Base-by-base conservation (phyloP, 2,113 vertebrate genomes). In the Pterophyllum scalare region DNA sequence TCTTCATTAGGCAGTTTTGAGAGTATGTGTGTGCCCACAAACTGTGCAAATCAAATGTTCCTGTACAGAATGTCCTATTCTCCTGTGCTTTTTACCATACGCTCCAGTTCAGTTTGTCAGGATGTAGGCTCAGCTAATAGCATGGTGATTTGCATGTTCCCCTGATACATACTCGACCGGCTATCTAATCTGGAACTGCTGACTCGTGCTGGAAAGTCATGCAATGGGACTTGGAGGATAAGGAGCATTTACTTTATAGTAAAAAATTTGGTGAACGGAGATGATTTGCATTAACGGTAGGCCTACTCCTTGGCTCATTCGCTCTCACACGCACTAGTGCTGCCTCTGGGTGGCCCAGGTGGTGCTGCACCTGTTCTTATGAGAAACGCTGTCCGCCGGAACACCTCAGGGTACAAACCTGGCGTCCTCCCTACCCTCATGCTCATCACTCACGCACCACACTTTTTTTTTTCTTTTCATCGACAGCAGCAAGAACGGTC, bases 271-370 rank as follows among this genome's bases (percentile, higher is more conserved):
- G 88, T 78, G 75, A 11, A 13, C 0, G 0, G 26, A 88, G 54
- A 87, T 79, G 56, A 90, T 92, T 92, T 92, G 93, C 92, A 93
- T 92, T 60, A 90, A 89, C 77, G 58, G 83, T 81, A 78, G 77
- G 85, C 75, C 77, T 86, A 74, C 77, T 77, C 70, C 57, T 33
- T 77, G 78, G 49, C 85, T 91, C 77, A 75, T 77, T 88, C 75
- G 4, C 72, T 84, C 82, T 83, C 79, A 58, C 85, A 87, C 78
- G 84, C 89, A 80, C 87, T 85, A 76, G 85, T 17, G 59, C 67
- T 79, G 94, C 94, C 93, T 90, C 87, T 92, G 92, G 93, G 91
- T 93, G 89, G 92, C 92, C 94, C 94, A 95, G 94, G 94, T 95
- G 94, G 93, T 92, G 87, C 94, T 92, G 92, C 94, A 95, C 93